Percentiles rank a stretch among this genome's conserved stretches.
phyloP scores from a whole-genome alignment of 2,797 vertebrate species.

The Euthynnus affinis region DNA sequence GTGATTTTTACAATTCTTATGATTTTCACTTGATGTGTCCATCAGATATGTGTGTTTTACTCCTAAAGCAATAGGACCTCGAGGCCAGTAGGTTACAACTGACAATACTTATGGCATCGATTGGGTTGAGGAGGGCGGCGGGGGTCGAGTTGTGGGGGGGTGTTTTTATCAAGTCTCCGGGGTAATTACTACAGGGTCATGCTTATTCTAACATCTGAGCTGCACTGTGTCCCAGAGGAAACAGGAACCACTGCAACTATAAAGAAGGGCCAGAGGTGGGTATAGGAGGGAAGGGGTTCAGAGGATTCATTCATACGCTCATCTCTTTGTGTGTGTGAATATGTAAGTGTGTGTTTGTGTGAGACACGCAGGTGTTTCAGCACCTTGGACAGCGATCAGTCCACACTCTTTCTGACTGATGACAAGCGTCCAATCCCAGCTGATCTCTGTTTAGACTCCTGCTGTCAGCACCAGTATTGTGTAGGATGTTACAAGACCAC shows the following conservation, averaged over 20 bases:
- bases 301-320: slow-evolving; percentile 27
- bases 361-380: slow-evolving; percentile 53
- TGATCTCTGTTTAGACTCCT: slow-evolving; percentile 30
- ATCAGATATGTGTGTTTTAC: background rate
- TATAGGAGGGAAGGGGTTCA: background rate
- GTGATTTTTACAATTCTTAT: slow-evolving; percentile 5
- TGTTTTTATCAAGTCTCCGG: slow-evolving; percentile 15
- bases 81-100: slow-evolving; percentile 1
- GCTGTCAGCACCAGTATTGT: slow-evolving; percentile 34
- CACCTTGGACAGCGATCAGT: slow-evolving; percentile 69
- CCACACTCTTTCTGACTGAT: slow-evolving; percentile 12
- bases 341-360: background rate
- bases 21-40: slow-evolving; percentile 5
- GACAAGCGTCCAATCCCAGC: slow-evolving; percentile 41
- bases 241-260: background rate
- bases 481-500: slow-evolving; percentile 10
- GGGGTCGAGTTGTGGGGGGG: background rate
- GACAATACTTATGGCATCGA: slow-evolving; percentile 23
- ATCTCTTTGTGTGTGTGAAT: background rate
- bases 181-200: slow-evolving; percentile 3
- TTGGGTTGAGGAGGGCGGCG: slow-evolving; percentile 9
- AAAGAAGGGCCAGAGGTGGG: background rate
- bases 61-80: background rate
- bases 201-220: background rate
- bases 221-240: slow-evolving; percentile 4